A percentile compares a stretch with the other conserved stretches of the same genome.
phyloP scores from a whole-genome alignment of 2,888 invertebrate genomes.

The Agrenia bidenticulata region DNA sequence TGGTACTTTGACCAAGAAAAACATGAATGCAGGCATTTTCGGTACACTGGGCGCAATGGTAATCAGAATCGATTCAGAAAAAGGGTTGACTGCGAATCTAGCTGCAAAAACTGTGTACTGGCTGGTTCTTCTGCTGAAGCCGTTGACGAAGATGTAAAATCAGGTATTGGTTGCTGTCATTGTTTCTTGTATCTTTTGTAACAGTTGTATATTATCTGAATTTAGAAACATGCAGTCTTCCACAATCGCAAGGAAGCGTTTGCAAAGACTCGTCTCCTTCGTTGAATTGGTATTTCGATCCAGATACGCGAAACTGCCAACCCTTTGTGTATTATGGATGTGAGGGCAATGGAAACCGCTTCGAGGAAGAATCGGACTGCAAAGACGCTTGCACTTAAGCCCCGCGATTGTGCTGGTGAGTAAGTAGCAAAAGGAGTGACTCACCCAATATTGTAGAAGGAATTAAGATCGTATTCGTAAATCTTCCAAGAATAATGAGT shows the following conservation, averaged over 20 bases:
- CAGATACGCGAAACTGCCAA: slow-evolving; percentile 13
- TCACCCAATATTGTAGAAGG: too few relatives aligned
- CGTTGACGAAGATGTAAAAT: not conserved
- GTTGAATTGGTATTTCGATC: slow-evolving; percentile 22
- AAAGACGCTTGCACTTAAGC: slow-evolving; percentile 18
- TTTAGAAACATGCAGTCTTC: not conserved
- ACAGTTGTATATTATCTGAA: too few relatives aligned
- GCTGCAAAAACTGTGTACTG: slow-evolving; percentile 12
- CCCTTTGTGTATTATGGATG: slow-evolving; percentile 32
- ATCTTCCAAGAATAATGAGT: too few relatives aligned
- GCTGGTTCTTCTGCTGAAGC: not conserved
- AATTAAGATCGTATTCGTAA: too few relatives aligned
- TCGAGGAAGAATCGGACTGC: slow-evolving; percentile 19
- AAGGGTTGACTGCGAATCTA: slow-evolving; percentile 27
- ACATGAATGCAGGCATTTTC: slow-evolving; percentile 30
- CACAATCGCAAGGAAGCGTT: not conserved
- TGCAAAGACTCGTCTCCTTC: slow-evolving; percentile 2
- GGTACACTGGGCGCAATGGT: slow-evolving; percentile 36
- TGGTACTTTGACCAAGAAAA: slow-evolving; percentile 32
- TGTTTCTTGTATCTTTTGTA: too few relatives aligned
- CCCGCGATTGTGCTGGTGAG: too few relatives aligned
- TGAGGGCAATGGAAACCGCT: slow-evolving; percentile 33
- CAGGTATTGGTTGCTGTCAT: too few relatives aligned
- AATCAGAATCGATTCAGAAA: slow-evolving; percentile 32
- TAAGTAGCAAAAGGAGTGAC: too few relatives aligned